phyloP scores from a whole-genome alignment of 2,888 invertebrate genomes.

The Strigamia maritima region DNA sequence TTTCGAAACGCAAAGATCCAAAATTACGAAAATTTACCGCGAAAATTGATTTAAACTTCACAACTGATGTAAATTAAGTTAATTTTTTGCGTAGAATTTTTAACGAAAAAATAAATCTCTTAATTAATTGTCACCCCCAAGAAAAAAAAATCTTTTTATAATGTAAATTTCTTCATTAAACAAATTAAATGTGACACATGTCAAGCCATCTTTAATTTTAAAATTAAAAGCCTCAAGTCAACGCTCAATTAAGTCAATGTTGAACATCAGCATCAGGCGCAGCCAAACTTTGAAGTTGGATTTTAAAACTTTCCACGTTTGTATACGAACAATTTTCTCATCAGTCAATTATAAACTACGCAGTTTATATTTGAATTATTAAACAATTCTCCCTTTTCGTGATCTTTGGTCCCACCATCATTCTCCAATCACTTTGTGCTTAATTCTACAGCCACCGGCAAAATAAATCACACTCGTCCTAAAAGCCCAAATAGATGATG shows the following conservation, averaged over 20 bases:
- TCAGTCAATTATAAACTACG: background rate
- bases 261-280: background rate
- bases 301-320: background rate
- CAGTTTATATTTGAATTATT: background rate
- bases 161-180: conserved; percentile 17
- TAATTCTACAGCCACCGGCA: background rate
- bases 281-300: background rate
- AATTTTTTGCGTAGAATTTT: background rate
- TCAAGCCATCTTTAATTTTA: conserved; percentile 2
- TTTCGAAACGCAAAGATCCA: no score
- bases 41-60: background rate
- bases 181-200: background rate
- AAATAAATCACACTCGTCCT: background rate
- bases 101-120: background rate
- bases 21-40: no score
- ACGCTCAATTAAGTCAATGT: background rate
- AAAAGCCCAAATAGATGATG: background rate
- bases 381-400: background rate
- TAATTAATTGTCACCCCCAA: background rate
- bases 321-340: background rate
- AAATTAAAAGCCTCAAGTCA: conserved; percentile 20
- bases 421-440: background rate
- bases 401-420: conserved; percentile 1
- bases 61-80: background rate
- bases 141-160: background rate